Evolutionary conservation across 2,113 vertebrate genomes (phyloP).

Genomic region (Cavia aperea): DNA sequence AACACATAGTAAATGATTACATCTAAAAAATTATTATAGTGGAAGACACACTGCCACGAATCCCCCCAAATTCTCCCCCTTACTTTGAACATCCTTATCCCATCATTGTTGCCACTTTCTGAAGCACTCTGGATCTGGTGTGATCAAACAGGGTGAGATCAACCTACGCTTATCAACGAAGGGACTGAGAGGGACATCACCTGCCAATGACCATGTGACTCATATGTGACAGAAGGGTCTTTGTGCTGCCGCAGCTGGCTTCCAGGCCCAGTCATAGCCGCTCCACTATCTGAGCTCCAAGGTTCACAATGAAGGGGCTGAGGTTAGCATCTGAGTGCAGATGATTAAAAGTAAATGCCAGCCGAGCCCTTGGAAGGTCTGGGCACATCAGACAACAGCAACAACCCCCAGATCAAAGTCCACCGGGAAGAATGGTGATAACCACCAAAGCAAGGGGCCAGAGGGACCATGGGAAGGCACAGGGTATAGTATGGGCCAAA

Average conservation of each 20-base stretch:
- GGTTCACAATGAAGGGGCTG: too few relatives aligned
- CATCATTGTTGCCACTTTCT: not conserved
- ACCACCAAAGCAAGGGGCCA: not conserved
- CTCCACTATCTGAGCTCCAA: not conserved
- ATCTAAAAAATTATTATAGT: not conserved
- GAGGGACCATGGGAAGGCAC: not conserved
- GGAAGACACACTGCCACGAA: not conserved
- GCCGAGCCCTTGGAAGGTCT: too few relatives aligned
- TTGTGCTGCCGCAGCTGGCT: not conserved
- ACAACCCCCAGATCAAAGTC: too few relatives aligned
- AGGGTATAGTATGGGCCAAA: too few relatives aligned
- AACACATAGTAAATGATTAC: not conserved
- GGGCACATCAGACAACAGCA: not conserved
- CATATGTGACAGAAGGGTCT: rapidly evolving
- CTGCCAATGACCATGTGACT: rapidly evolving
- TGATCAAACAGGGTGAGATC: not conserved
- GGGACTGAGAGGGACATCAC: not conserved
- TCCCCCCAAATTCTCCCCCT: not conserved
- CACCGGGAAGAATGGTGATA: not conserved
- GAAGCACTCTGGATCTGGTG: not conserved
- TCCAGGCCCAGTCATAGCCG: not conserved
- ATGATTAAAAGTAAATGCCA: not conserved
- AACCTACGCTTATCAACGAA: not conserved
- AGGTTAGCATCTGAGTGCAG: not conserved
- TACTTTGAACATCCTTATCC: not conserved